phyloP scores from a whole-genome alignment of 35 echinoderm and acorn worm genomes.

The Heliocidaris tuberculata region DNA sequence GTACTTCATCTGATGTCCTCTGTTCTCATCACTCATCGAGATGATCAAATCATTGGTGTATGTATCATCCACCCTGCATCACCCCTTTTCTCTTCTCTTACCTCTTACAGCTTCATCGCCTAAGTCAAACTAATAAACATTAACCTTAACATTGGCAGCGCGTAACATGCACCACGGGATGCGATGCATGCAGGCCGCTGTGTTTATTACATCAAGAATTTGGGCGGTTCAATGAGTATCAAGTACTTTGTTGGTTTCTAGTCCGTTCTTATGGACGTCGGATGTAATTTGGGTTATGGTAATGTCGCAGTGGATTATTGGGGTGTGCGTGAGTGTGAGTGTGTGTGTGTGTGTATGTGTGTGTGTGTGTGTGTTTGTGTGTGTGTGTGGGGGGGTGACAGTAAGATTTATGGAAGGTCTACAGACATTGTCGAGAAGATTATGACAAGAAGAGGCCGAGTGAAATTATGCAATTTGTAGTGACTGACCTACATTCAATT shows the following conservation, averaged over 20 bases:
- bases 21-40: slow-evolving; percentile 7
- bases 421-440: too few species aligned
- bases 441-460: too few species aligned
- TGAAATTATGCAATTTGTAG: too few species aligned
- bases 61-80: background rate
- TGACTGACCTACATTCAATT: too few species aligned
- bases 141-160: slow-evolving; percentile 16
- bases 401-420: too few species aligned
- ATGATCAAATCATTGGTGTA: background rate
- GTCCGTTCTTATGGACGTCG: background rate
- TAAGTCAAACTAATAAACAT: slow-evolving; percentile 7
- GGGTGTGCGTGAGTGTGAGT: background rate
- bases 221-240: background rate
- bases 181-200: background rate
- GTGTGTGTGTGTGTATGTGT: background rate
- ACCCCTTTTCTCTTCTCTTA: background rate
- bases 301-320: background rate
- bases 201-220: slow-evolving; percentile 19
- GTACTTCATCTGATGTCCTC: slow-evolving; percentile 2
- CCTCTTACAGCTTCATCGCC: background rate
- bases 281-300: background rate
- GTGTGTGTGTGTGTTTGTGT: background rate
- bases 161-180: background rate
- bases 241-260: slow-evolving; percentile 10
- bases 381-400: background rate